Evolutionary conservation across 2,797 vertebrate genomes (phyloP), one percentile per base, ranked within the genome.

Genomic region (Neostethus bicornis): DNA sequence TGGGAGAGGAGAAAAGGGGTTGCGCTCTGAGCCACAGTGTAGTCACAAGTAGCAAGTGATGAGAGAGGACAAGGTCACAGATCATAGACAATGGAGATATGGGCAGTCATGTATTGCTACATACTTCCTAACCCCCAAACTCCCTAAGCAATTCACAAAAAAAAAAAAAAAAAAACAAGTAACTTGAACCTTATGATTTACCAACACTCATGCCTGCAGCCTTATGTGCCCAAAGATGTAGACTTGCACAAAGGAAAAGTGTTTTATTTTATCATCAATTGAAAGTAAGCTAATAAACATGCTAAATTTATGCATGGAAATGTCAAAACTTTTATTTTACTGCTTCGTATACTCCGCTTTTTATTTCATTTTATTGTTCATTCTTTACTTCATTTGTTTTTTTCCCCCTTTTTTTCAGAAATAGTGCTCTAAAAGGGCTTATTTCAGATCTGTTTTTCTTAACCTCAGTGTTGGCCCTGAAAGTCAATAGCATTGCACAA

Each of bases 31-130:
- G 85, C 79, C 72, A 81, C 61, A 60, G 75, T 31, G 47, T 44
- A 65, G 80, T 80, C 81, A 85, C 81, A 75, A 73, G 75, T 72
- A 64, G 54, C 55, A 53, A 78, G 66, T 84, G 83, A 89, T 85
- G 83, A 85, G 70, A 75, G 80, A 76, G 73, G 86, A 86, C 89
- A 88, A 88, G 87, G 85, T 89, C 85, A 85, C 73, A 83, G 77
- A 85, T 85, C 81, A 85, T 47, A 82, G 81, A 78, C 51, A 45
- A 68, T 70, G 59, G 66, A 76, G 68, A 80, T 75, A 77, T 72
- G 72, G 70, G 69, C 77, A 81, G 71, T 81, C 84, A 76, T 84
- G 70, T 78, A 76, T 67, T 38, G 73, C 70, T 73, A 54, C 73
- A 64, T 60, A 75, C 75, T 65, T 73, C 66, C 55, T 64, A 67